Conservation (phyloP, 2,113 vertebrate genomes). For the Tor tambroides region DNA sequence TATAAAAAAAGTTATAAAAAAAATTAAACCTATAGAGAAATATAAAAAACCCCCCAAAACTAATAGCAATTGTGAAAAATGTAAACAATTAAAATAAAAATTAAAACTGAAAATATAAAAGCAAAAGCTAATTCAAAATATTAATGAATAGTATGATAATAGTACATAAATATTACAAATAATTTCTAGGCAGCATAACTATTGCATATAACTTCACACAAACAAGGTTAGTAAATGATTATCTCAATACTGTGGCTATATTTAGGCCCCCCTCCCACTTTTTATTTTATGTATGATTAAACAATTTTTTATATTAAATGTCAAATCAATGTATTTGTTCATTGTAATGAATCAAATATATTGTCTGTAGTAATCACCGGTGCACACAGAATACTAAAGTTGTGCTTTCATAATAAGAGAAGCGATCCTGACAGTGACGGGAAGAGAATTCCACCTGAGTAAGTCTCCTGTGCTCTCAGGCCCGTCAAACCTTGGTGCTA, state of each 20-base stretch:
- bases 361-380: not conserved
- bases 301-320: not conserved
- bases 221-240: not conserved
- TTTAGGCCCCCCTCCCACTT: not conserved
- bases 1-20: not conserved
- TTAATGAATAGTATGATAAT: too few species aligned
- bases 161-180: too few species aligned
- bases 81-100: too few species aligned
- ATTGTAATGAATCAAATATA: not conserved
- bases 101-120: too few species aligned
- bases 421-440: slow-evolving; percentile 10
- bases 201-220: not conserved
- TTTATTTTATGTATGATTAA: not conserved
- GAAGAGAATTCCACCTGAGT: slow-evolving; percentile 8
- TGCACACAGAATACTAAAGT: not conserved
- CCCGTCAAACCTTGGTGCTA: not conserved
- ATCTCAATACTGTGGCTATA: not conserved
- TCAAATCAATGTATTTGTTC: not conserved
- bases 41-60: too few species aligned
- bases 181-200: not conserved
- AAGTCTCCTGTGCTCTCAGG: slow-evolving; percentile 9
- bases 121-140: too few species aligned
- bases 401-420: not conserved
- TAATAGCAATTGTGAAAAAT: too few species aligned
- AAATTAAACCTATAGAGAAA: too few species aligned